A percentile compares a stretch with the other conserved stretches of the same genome.
Conservation (phyloP, 1,140 invertebrate genomes). For the Orius laevigatus region DNA sequence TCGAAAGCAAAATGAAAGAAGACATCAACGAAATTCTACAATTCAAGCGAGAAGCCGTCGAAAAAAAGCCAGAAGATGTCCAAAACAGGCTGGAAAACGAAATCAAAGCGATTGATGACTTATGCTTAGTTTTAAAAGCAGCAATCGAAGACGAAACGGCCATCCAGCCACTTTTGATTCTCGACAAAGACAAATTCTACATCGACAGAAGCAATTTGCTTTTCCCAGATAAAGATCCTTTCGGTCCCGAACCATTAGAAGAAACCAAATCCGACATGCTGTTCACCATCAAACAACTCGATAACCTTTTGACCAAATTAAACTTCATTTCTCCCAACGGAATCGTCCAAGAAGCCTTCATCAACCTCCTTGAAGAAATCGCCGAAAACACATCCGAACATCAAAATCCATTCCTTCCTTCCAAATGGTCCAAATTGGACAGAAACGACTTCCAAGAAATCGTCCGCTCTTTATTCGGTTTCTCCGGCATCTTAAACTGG, state of each 20-base stretch:
- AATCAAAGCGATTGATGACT: conserved; percentile 33
- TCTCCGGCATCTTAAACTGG: conserved; percentile 36
- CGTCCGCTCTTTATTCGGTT: conserved; percentile 31
- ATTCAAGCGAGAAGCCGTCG: neutral
- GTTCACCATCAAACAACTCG: conserved; percentile 35
- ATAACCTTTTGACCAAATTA: conserved; percentile 30
- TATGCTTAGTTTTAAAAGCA: conserved; percentile 33
- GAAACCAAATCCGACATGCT: conserved; percentile 23
- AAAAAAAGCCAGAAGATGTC: conserved; percentile 3
- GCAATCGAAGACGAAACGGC: conserved; percentile 34
- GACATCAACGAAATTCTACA: neutral
- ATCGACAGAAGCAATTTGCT: conserved; percentile 23
- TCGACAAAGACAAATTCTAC: conserved; percentile 28
- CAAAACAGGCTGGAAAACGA: conserved; percentile 30
- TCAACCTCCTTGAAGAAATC: conserved; percentile 18
- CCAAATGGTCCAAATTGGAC: conserved; percentile 32
- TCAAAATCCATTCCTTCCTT: conserved; percentile 29
- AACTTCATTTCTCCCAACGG: conserved; percentile 34
- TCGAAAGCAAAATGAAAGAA: conserved; percentile 20
- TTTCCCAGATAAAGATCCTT: conserved; percentile 10
- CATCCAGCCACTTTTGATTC: conserved; percentile 29
- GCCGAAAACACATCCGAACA: conserved; percentile 30
- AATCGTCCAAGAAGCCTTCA: conserved; percentile 22
- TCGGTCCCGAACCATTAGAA: conserved; percentile 7
- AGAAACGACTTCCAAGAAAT: conserved; percentile 30